These are phyloP conservation scores for Camptogramma bilineatum DNA, from an alignment of 2,888 invertebrate genomes.

Conservation along the genomic window DNA sequence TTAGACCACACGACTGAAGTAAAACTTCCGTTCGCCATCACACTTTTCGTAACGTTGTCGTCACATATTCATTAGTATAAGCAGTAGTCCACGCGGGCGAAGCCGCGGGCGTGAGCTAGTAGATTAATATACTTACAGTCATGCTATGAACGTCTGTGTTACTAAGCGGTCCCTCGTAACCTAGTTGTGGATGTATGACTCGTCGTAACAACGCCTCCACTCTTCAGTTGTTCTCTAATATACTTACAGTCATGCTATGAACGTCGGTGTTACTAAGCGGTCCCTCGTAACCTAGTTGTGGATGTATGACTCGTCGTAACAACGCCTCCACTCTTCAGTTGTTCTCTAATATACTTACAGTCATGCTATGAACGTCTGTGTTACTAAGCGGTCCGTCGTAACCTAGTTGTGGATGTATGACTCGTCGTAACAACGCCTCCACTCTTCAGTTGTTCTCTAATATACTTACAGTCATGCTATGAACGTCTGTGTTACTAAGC, in stretches of 20 bases:
- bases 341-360: constrained; percentile 67
- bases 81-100: too few relatives aligned
- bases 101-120: too few relatives aligned
- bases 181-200: constrained; percentile 75
- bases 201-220: too few relatives aligned
- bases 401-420: constrained; percentile 76
- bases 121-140: constrained; percentile 61
- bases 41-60: too few relatives aligned
- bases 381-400: constrained; percentile 57
- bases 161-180: constrained; percentile 60
- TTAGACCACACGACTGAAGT: too few relatives aligned
- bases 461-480: constrained; percentile 68
- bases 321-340: too few relatives aligned
- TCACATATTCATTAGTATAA: too few relatives aligned
- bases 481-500: constrained; percentile 51
- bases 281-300: constrained; percentile 68
- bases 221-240: too few relatives aligned
- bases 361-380: constrained; percentile 57
- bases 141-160: constrained; percentile 53
- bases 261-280: constrained; percentile 49
- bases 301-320: constrained; percentile 68
- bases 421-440: constrained; percentile 53
- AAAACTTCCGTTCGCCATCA: too few relatives aligned
- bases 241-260: constrained; percentile 69
- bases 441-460: too few relatives aligned